Base-by-base conservation (phyloP, 2,888 invertebrate genomes). In the Pycnomerus fuliginosus region DNA sequence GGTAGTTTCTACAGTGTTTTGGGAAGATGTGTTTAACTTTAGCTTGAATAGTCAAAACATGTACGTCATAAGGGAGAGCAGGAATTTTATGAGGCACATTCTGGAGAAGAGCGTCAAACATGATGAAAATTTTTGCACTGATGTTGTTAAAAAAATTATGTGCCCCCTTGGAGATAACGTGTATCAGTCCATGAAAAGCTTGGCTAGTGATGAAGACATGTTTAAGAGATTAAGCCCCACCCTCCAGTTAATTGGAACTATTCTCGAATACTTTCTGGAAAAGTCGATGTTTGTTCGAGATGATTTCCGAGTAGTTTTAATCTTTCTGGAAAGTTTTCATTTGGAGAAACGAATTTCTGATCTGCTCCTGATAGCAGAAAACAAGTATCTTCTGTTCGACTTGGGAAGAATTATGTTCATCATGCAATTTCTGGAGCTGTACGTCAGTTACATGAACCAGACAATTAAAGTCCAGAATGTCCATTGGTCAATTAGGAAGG, bases 51-150 rank as follows among this genome's bases (percentile, higher is more conserved):
- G 69, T 23, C 53, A 38, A 56, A 60, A 32, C 77, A 81, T 0
- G 75, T 83, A 15, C 83, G 84, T 83, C 80, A 82, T 4, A 80
- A 83, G 37, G 76, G 78, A 41, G 16, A 22, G 44, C 81, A 88
- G 56, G 70, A 85, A n/a, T 76, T 78, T 13, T 22, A 17, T 41
- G 15, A 3, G 33, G 10, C 73, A 74, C 44, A 75, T 85, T 38
- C 60, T 85, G 0, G 78, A 79, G 70, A 78, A 76, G 63, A 67
- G 78, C 1, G 73, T 76, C 11, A 74, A 77, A 32, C 68, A 76
- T 25, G 77, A 81, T 53, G 65, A 66, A 30, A 61, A 67, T 8
- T 74, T 80, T 22, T 78, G 82, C 11, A 72, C 76, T 42, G 14
- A 16, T 3, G 34, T 41, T 13, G 22, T 41, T 1, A 41, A 17